phyloP scores from a whole-genome alignment of 2,888 invertebrate species.

The Hyposoter dolosus region DNA sequence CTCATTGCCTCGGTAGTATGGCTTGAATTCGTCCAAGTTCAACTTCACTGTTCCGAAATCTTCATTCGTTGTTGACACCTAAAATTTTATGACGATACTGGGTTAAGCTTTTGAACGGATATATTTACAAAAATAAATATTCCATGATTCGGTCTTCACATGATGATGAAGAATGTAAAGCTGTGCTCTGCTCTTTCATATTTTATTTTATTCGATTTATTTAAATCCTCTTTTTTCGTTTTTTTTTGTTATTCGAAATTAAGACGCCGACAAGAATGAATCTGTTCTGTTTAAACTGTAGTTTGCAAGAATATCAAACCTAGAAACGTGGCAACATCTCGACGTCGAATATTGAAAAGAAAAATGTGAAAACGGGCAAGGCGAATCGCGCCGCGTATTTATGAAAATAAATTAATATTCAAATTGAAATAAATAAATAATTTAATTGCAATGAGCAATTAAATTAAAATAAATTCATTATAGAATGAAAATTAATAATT shows the following conservation, averaged over 20 bases:
- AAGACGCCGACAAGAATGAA: no score
- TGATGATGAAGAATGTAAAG: not conserved
- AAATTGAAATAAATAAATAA: no score
- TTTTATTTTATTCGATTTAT: not conserved
- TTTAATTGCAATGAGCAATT: no score
- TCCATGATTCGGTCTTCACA: not conserved
- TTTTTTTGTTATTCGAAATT: not conserved
- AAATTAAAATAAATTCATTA: no score
- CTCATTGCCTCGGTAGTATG: slow-evolving; percentile 87
- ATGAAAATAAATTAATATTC: no score
- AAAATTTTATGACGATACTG: slow-evolving; percentile 59
- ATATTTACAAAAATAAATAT: not conserved
- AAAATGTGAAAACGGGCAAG: no score
- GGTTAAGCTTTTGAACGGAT: not conserved
- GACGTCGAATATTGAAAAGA: no score
- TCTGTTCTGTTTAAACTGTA: no score
- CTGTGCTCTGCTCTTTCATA: not conserved
- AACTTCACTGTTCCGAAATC: slow-evolving; percentile 86
- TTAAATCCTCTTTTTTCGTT: not conserved
- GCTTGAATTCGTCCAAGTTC: slow-evolving; percentile 87
- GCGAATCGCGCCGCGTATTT: no score
- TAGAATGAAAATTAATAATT: no score
- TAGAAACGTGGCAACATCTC: no score
- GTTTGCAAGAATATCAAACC: no score
- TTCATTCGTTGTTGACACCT: slow-evolving; percentile 85